A percentile compares a stretch with the other conserved stretches of the same genome.
Evolutionary conservation across 2,797 vertebrate species (phyloP).

Genomic region (Poeciliopsis turneri): DNA sequence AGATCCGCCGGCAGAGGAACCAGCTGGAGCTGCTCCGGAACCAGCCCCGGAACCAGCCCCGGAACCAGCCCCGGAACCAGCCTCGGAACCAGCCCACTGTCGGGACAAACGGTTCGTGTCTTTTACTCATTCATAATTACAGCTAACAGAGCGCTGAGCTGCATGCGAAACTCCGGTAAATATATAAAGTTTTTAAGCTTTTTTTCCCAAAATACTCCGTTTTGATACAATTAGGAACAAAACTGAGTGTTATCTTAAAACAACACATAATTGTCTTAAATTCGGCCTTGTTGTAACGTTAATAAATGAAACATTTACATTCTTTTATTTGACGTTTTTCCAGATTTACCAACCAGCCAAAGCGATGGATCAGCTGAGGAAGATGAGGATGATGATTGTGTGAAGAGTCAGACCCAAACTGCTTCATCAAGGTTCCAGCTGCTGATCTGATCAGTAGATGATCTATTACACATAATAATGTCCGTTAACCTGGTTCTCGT

Average conservation of each 20-base stretch:
- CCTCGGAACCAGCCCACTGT: conserved; percentile 5
- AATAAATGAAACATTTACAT: background rate
- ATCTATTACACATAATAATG: no score
- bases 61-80: conserved; percentile 9
- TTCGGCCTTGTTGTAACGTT: background rate
- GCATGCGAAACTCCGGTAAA: background rate
- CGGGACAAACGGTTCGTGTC: background rate
- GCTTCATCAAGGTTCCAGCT: conserved; percentile 34
- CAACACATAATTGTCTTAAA: accelerated
- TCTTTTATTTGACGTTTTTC: background rate
- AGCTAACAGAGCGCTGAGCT: background rate
- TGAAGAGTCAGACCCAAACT: background rate
- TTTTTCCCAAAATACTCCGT: accelerated
- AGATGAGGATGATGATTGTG: conserved; percentile 15
- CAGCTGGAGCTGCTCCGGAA: conserved; percentile 48
- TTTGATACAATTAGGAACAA: accelerated
- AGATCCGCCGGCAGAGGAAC: conserved; percentile 46
- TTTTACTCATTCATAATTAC: background rate
- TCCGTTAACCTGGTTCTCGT: background rate
- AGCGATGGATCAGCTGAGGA: background rate
- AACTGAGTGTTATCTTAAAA: accelerated
- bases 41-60: conserved; percentile 1
- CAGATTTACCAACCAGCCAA: conserved; percentile 23
- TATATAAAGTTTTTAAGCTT: accelerated
- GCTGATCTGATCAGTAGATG: background rate